A percentile compares a stretch with the other conserved stretches of the same genome.
Evolutionary conservation across 2,113 vertebrate genomes (phyloP).

Genomic region (Calcarius ornatus): DNA sequence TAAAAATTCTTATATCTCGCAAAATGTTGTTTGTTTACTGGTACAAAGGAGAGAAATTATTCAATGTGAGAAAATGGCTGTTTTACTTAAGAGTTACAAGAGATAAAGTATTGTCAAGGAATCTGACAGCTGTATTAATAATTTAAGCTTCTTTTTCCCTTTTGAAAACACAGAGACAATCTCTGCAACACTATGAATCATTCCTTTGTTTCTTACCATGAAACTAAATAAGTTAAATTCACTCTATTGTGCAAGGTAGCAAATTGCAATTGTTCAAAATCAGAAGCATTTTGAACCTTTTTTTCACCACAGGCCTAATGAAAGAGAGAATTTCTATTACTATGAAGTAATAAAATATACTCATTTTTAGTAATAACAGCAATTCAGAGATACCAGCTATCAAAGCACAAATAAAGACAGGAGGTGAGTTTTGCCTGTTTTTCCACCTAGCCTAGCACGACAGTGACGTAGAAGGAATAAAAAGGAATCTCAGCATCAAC

Average conservation of each 20-base stretch:
- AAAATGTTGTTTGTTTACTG: neutral
- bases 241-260: neutral
- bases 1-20: neutral
- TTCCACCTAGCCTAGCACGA: rapidly evolving
- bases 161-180: neutral
- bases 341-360: neutral
- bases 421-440: rapidly evolving
- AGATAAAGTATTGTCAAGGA: neutral
- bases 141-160: neutral
- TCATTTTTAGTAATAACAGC: neutral
- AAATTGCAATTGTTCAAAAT: neutral
- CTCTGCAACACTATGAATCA: neutral
- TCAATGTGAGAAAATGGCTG: neutral
- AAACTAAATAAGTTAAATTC: neutral
- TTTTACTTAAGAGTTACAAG: conserved; percentile 29
- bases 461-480: neutral
- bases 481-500: neutral
- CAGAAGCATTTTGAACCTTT: neutral
- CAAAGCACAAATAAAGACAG: neutral
- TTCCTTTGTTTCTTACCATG: neutral
- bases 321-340: neutral
- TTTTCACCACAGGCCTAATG: neutral
- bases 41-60: neutral
- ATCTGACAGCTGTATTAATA: conserved; percentile 11
- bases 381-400: neutral